Evolutionary conservation across 1,140 invertebrate genomes (phyloP), one percentile per base, ranked within the genome.

Genomic region (Caenorhabditis latens): DNA sequence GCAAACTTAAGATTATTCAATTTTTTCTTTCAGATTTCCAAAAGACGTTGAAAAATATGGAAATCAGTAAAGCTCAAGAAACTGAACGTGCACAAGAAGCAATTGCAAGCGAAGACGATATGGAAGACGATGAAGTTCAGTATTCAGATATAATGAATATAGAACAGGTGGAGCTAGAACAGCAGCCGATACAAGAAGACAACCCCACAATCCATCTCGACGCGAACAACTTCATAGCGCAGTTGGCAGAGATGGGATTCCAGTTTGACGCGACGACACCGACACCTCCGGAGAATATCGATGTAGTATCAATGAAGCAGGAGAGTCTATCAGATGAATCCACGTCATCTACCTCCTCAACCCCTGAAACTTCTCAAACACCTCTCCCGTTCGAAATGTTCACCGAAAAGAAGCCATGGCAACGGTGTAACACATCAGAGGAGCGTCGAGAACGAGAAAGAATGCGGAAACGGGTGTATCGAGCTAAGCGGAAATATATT

Each of bases 401-500:
- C 42, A 9, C 46, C 4, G 71, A 79, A n/a, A 79, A 79, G 46
- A 79, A 79, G 46, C 71, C 43, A 4, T 79, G 71, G 71, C 43
- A 50, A 42, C n/a, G 71, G 24, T 79, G 71, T 24, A 21, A 79
- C 14, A 46, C 71, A 24, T 43, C 71, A 9, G 71, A 79, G 3
- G 71, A 79, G 21, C 71, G 71, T 11, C 71, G 71, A 2, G 71
- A 79, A 42, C 71, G 71, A 43, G 71, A 79, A 24, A 6, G 71
- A 8, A 79, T 79, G 71, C 24, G 71, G 24, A 79, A 79, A 53
- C 16, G 71, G 13, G 53, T 79, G 71, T 79, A 79, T 50, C 16
- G 71, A 53, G 71, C 71, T 13, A 79, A 79, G n/a, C 46, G 42
- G 21, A 79, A 14, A n/a, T 79, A 24, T 46, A 79, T 79, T 14